Base-by-base conservation (phyloP, 2,797 vertebrate genomes). In the Anas flavirostris region DNA sequence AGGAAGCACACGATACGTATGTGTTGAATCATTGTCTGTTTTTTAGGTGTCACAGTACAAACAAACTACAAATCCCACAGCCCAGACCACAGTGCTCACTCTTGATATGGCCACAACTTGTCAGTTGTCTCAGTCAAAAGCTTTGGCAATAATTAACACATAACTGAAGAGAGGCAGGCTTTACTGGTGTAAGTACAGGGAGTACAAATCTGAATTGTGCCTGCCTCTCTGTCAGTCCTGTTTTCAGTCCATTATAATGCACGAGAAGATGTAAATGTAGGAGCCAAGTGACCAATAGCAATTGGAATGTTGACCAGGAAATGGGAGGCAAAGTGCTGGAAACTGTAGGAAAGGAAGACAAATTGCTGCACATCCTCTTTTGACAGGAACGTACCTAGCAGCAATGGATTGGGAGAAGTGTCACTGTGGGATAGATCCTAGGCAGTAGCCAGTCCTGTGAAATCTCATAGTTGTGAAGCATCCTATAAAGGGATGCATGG, bases 391-490 rank as follows among this genome's bases (percentile, higher is more conserved):
- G 46, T 11, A 29, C 22, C 46, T 12, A 31, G 44, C 7, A 53
- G 43, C 44, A 52, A 2, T 2, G 29, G 50, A 2, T 3, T 4
- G n/a, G 18, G 7, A 74, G 53, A n/a, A 3, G 7, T 35, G 3
- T 16, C 0, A 1, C 18, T 68, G 73, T 16, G 21, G 74, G n/a
- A 50, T 7, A 55, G 39, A 3, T 33, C 26, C 4, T 25, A 29
- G 70, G 62, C 3, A 12, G 44, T 16, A 83, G 16, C 26, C 5
- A 28, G 8, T 35, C 15, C 53, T 31, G 28, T 35, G 70, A 9
- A 69, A 7, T 7, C 21, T 2, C 52, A 0, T 16, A 4, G 1
- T 8, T 12, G 46, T 29, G 73, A 22, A 0, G 4, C 35, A 7
- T 5, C 6, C 39, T 37, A 10, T 2, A 8, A 7, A 31, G 28